Conservation (phyloP, 1,140 invertebrate genomes). For the Drosophila kurseongensis region DNA sequence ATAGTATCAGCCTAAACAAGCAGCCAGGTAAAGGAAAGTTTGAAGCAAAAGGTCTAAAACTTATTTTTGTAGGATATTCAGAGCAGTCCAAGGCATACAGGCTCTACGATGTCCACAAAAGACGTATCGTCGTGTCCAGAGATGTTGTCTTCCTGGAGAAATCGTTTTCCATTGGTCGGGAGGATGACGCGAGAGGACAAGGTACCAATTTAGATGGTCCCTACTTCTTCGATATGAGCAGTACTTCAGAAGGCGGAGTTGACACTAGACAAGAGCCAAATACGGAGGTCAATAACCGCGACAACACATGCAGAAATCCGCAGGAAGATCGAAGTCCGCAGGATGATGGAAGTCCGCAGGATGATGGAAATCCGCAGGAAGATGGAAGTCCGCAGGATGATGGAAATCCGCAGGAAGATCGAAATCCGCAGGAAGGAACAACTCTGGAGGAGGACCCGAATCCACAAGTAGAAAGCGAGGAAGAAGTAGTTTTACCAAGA, state of each 20-base stretch:
- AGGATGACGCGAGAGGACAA: background rate
- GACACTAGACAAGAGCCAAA: background rate
- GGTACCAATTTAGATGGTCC: background rate
- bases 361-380: background rate
- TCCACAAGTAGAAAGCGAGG: background rate
- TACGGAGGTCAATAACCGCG: background rate
- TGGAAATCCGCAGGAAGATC: background rate
- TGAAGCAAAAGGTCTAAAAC: background rate
- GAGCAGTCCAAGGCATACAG: background rate
- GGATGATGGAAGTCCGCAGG: too few relatives aligned
- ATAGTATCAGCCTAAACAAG: background rate
- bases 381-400: background rate
- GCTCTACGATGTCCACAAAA: background rate
- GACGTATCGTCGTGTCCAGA: background rate
- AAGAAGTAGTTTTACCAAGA: background rate
- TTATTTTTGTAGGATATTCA: constrained; percentile 4
- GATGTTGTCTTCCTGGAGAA: background rate
- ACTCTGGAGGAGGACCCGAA: background rate
- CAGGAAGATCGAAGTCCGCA: too few relatives aligned
- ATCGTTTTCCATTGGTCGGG: background rate
- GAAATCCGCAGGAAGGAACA: background rate
- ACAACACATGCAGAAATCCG: background rate
- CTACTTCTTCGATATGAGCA: background rate
- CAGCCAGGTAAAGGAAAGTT: constrained; percentile 2
- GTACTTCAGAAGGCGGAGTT: background rate